Base-by-base conservation (phyloP, 2,797 vertebrate species). In the Enteromius unitaeniatus region DNA sequence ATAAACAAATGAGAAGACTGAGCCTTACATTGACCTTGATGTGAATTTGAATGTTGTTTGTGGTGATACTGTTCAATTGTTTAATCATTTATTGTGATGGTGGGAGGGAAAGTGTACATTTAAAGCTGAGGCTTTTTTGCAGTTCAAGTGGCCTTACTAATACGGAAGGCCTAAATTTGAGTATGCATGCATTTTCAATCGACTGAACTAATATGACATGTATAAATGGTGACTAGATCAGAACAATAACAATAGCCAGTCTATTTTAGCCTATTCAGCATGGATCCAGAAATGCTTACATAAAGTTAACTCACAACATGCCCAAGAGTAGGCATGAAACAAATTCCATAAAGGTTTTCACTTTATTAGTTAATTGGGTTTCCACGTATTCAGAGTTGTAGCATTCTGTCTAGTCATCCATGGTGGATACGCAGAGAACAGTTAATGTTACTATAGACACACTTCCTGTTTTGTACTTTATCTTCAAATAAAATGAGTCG, bases 381-480 rank as follows among this genome's bases (percentile, higher is more conserved):
- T 78, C 37, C 49, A 26, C 15, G 21, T 74, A 51, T 68, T 62
- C 26, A 31, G 37, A 34, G 49, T 17, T 51, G 40, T 68, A 75
- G 65, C 37, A 67, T 93, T 93, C 88, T 92, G 92, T 93, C 93
- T 92, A 92, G 90, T 94, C 92, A 94, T 94, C 92, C 86, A 88
- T 90, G 92, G 85, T 85, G 90, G 90, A 92, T 92, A 92, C 93
- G 89, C 2, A 64, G 28, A 94, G 93, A 92, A 91, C 92, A 94
- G 89, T 92, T 92, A 91, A 93, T 93, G 92, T 92, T 93, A 92
- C 93, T 94, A 92, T 91, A 92, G 92, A 90, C 92, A 91, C 92
- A 91, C 93, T 95, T 95, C 95, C 94, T 94, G 93, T 93, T 91
- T 92, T 93, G 93, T 94, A 92, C 92, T 95, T 94, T 94, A 94